Base-by-base conservation (phyloP, 2,797 vertebrate species). In the Hyperoplus immaculatus region DNA sequence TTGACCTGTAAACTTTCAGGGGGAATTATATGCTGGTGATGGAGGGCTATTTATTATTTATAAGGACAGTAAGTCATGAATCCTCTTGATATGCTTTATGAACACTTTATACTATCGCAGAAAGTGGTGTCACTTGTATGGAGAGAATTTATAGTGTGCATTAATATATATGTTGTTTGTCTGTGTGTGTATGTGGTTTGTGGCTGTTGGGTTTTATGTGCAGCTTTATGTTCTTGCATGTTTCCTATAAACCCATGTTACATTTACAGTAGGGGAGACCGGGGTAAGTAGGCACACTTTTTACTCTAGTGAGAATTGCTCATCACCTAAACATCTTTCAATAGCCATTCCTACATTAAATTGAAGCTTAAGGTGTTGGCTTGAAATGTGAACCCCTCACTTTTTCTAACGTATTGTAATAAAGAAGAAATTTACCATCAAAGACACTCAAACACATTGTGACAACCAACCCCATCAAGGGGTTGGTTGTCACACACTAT, bases 31-130 rank as follows among this genome's bases (percentile, higher is more conserved):
- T 81, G 16, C 47, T 38, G 51, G 16, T 39, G 45, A 84, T 62
- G 15, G 38, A 72, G 51, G 42, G 14, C 58, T 79, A 14, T 81
- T 92, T 55, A 86, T 82, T 58, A 83, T 88, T 12, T 58, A 82
- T 82, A 58, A 65, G 60, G 18, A 62, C 21, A 67, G 46, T 69
- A 74, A 39, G 64, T 60, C 69, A 78, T 72, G 68, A 81, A 88
- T 62, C 47, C 9, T 70, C 54, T 47, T 49, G 60, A 60, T 45
- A 15, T 0, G 7, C 14, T 69, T 73, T 12, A 54, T 45, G 38
- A 65, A 65, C 63, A 78, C 47, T 36, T 6, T 62, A 18, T 38
- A 49, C 45, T 8, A 0, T 1, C 5, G 49, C 45, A 53, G 13
- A 29, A 72, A 54, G 49, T 15, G 8, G 29, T 55, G 58, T 65